Evolutionary conservation across 2,888 invertebrate genomes (phyloP), one percentile per base, ranked within the genome.

Genomic region (Galerucella nymphaeae): DNA sequence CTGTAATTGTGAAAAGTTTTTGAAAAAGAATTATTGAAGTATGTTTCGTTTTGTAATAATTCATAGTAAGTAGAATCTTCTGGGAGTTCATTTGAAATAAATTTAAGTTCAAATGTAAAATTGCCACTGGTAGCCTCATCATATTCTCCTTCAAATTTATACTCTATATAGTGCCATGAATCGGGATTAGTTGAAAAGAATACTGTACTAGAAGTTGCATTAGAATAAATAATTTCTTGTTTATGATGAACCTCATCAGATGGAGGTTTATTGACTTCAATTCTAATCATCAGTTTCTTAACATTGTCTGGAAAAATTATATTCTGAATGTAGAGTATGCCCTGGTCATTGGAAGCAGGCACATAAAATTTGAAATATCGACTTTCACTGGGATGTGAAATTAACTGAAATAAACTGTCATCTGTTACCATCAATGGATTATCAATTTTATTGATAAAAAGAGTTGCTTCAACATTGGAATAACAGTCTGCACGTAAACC

Each of bases 401-500:
- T 75, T 16, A 81, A 71, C 59, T 78, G 73, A 30, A 79, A 74
- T 11, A 74, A 50, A 57, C 76, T 78, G 62, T 80, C 78, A 65
- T 80, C 80, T 23, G 82, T 73, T 20, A 83, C 71, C 41, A 83
- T 80, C 20, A 78, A 77, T 6, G 82, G 76, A 50, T 75, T 77
- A 23, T 78, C 76, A 38, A 78, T 67, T 78, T 78, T 76, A 45
- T 72, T 70, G 6, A 81, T 73, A 64, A 82, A 84, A 10, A 86
- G 70, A 48, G 76, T 73, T 5, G 81, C 80, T 84, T 88, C 84
- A 81, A 89, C 79, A 81, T 85, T 83, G 83, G 87, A 77, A 80
- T 87, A 77, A 88, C 87, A 87, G 82, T 88, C 75, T 85, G 86
- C 80, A 76, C 91, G 89, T 63, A 94, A 87, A 80, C 94, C 94